Conservation (phyloP, 35 echinoderm and acorn worm genomes). For the Nesometra sesokonis region DNA sequence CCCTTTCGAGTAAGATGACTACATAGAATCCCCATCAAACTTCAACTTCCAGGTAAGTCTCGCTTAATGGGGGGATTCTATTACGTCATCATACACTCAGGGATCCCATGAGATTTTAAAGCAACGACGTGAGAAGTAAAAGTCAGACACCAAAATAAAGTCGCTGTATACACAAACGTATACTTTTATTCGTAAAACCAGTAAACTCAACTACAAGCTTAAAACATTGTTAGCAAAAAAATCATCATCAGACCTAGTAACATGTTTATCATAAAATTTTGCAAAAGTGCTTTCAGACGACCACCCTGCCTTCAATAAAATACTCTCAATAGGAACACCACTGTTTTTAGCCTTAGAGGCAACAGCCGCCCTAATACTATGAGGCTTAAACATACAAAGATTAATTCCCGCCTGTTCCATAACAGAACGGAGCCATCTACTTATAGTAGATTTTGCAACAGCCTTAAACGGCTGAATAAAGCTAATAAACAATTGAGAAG, state of each 20-base stretch:
- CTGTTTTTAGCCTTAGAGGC: slow-evolving; percentile 21
- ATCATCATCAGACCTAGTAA: not conserved
- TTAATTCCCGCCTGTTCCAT: slow-evolving; percentile 46
- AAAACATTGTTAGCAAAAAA: slow-evolving; percentile 30
- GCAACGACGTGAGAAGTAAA: too few relatives aligned
- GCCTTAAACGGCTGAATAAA: slow-evolving; percentile 7
- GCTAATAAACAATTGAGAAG: slow-evolving; percentile 18
- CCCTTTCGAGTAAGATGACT: too few relatives aligned
- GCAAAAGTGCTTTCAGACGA: slow-evolving; percentile 41
- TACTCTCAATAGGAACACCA: slow-evolving; percentile 22
- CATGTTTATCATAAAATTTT: slow-evolving; percentile 27
- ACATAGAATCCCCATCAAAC: too few relatives aligned
- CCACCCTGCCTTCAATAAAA: slow-evolving; percentile 34
- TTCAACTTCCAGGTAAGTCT: too few relatives aligned
- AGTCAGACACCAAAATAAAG: too few relatives aligned
- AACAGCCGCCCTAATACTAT: slow-evolving; percentile 7
- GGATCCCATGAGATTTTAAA: slow-evolving; percentile 11
- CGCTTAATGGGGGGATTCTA: too few relatives aligned
- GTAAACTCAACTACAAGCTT: not conserved
- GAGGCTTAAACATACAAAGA: slow-evolving; percentile 18
- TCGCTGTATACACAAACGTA: too few relatives aligned
- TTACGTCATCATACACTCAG: slow-evolving; percentile 1
- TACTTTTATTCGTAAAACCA: not conserved
- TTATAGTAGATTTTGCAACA: slow-evolving; percentile 25
- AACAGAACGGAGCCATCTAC: slow-evolving; percentile 28